Conservation (phyloP, 2,797 vertebrate genomes). For the Eurystomus glaucurus region DNA sequence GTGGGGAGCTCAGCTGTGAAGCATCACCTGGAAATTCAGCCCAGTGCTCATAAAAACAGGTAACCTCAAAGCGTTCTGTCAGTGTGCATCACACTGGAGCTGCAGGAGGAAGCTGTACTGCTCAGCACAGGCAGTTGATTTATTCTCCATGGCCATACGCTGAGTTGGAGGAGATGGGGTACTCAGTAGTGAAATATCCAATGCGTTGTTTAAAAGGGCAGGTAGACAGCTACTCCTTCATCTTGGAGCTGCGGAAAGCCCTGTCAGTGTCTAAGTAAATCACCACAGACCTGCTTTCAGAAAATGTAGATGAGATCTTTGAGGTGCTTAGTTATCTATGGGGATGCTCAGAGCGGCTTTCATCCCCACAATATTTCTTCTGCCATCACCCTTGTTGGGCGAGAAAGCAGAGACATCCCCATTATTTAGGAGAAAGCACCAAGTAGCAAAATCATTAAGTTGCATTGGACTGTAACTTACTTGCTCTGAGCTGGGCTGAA, state of each 20-base stretch:
- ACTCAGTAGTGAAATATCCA: background rate
- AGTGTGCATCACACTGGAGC: fast-evolving
- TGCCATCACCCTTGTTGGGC: background rate
- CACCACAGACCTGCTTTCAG: background rate
- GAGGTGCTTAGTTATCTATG: background rate
- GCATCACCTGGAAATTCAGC: background rate
- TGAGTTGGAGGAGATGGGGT: background rate
- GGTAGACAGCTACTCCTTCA: slow-evolving; percentile 21
- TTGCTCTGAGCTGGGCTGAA: background rate
- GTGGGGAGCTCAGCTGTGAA: background rate
- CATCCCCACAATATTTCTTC: background rate
- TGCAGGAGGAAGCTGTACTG: background rate
- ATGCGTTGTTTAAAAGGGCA: background rate
- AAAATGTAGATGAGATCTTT: background rate
- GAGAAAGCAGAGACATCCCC: background rate
- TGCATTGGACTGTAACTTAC: slow-evolving; percentile 20
- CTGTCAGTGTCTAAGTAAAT: background rate
- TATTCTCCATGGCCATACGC: fast-evolving
- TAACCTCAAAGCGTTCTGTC: background rate
- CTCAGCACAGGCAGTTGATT: background rate
- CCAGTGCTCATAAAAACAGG: background rate
- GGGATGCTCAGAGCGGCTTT: background rate
- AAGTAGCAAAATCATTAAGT: background rate
- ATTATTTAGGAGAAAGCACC: background rate
- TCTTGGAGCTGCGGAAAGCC: background rate